phyloP scores from a whole-genome alignment of 2,113 vertebrate species.

The Heterotilapia buettikoferi region DNA sequence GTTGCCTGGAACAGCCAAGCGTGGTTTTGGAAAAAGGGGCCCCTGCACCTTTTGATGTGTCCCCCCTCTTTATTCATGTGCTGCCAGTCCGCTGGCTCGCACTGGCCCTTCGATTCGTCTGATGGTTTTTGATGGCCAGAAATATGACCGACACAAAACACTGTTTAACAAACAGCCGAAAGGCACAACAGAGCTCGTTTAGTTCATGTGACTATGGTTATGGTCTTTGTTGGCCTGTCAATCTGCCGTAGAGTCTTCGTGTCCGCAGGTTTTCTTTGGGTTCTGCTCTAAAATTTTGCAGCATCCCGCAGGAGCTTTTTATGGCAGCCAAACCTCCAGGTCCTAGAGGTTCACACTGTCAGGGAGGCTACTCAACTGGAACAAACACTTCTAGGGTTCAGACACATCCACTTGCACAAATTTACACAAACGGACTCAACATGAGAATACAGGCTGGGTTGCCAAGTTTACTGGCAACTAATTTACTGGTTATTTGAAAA shows the following conservation, averaged over 20 bases:
- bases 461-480: not conserved
- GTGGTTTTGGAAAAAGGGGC: constrained; percentile 30
- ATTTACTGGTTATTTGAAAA: not conserved
- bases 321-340: constrained; percentile 22
- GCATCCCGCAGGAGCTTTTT: constrained; percentile 32
- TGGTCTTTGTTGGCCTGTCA: not conserved
- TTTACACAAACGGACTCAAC: not conserved
- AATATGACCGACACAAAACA: constrained; percentile 23
- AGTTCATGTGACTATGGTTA: not conserved
- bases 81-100: constrained; percentile 41
- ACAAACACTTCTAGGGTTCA: not conserved
- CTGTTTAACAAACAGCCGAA: not conserved
- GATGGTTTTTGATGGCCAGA: constrained; percentile 26
- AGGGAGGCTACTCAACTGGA: constrained; percentile 50
- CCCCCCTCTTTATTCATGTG: constrained; percentile 41
- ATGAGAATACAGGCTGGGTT: not conserved
- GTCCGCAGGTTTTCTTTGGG: not conserved
- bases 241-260: not conserved
- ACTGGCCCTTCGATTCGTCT: not conserved
- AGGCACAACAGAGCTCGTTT: not conserved
- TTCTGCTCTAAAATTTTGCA: not conserved
- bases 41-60: constrained; percentile 48
- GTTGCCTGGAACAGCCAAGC: constrained; percentile 23
- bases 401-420: not conserved
- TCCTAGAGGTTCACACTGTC: constrained; percentile 42